A percentile compares a stretch with the other conserved stretches of the same genome.
phyloP scores from a whole-genome alignment of 2,113 vertebrate species.

The Psephotus haematonotus region DNA sequence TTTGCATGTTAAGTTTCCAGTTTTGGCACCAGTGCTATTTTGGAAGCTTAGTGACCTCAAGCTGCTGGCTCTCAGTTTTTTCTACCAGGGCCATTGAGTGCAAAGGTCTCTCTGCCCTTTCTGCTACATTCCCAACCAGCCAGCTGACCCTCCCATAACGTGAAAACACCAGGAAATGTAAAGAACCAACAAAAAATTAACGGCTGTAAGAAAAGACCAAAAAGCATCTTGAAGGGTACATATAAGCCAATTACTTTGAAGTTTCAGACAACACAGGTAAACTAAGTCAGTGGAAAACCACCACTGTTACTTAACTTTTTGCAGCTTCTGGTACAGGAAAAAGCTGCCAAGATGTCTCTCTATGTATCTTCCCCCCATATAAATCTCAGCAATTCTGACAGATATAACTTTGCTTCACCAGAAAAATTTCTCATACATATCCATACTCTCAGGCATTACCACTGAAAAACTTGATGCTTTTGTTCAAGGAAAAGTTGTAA shows the following conservation, averaged over 20 bases:
- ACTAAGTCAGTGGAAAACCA: background rate
- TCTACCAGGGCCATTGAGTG: conserved; percentile 20
- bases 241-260: background rate
- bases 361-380: background rate
- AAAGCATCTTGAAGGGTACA: background rate
- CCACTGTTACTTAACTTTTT: background rate
- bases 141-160: background rate
- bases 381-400: background rate
- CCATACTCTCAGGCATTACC: background rate
- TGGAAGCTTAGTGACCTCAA: conserved; percentile 51
- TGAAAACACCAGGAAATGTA: background rate
- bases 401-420: background rate
- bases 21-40: conserved; percentile 61
- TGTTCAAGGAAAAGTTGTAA: background rate
- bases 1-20: conserved; percentile 31
- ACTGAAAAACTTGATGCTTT: background rate
- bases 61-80: conserved; percentile 51
- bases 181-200: conserved; percentile 51
- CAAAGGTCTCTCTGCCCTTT: background rate
- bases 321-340: background rate
- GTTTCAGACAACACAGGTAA: background rate
- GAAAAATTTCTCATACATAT: background rate
- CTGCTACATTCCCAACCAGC: background rate
- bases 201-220: background rate
- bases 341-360: background rate